Base-by-base conservation (phyloP, 2,888 invertebrate genomes). In the Acrocyrtus sp. region DNA sequence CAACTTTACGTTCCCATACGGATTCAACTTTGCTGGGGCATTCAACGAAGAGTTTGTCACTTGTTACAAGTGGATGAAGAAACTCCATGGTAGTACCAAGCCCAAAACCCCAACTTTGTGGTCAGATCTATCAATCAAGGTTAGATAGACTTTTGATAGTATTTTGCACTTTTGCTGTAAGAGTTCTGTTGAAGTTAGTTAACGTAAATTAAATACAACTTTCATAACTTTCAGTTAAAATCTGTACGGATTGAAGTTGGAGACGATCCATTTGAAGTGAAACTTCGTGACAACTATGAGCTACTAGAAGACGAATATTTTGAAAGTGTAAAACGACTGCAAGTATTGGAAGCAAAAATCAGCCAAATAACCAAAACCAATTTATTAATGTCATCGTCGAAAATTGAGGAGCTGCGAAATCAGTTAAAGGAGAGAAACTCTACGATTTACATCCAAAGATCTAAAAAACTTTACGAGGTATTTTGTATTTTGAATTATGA, bases 211-310 rank as follows among this genome's bases (percentile, higher is more conserved):
- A n/a, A n/a, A n/a, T n/a, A n/a, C n/a, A n/a, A n/a, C n/a, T n/a
- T n/a, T n/a, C n/a, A n/a, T 65, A 63, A 76, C 56, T 51, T 72
- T 54, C 82, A 93, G 92, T 89, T 94, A 22, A 92, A 95, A 85
- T 92, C 93, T 82, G 91, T 96, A 82, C 84, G 92, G 1, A 89
- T 99, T 81, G 96, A 98, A 86, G 90, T 99, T 86, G 93, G 93
- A 78, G 99, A 99, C 83, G 98, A 99, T 88, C 98, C 98, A 0
- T 98, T 99, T 83, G 99, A 99, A 86, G 96, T 98, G 2, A 95
- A 94, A 82, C 86, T 99, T 6, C 89, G 97, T 0, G 96, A 98
- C 82, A 98, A 98, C 84, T 98, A 95, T 84, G 97, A 97, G 83
- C 86, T 98, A 0, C 84, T 97, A 53, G 95, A 95, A 82, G 98